Base-by-base conservation (phyloP, 2,113 vertebrate species). In the Meles meles region DNA sequence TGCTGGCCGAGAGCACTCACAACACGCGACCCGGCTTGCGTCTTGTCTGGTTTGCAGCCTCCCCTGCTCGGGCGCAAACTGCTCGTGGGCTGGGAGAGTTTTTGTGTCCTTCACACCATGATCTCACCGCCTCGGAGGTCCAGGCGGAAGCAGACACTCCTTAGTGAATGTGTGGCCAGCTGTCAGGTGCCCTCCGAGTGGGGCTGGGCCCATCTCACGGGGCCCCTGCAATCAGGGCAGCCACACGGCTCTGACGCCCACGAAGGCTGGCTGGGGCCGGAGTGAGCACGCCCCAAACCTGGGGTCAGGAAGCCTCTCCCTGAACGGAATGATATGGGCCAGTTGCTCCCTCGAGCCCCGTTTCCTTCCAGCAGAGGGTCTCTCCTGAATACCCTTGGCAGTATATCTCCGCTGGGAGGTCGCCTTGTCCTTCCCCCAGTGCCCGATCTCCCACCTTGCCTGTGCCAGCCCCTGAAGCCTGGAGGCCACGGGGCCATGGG, bases 1-100 rank as follows among this genome's bases (percentile, higher is more conserved):
- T 44, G 31, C 88, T 13, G 6, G 44, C 29, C 2, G 27, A 13
- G 23, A 7, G 74, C 67, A 17, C 74, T 34, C 29, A 34, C 31
- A 9, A 17, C 59, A 29, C 0, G 1, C 52, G 1, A 1, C 71
- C 0, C 3, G 6, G 52, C 6, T 3, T 21, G 29, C 0, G 6
- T 7, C 1, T 25, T 27, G 6, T 17, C 42, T 31, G 5, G 13
- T 15, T 29, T 27, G 23, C 42, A 2, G 29, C 44, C 72, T 18
- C 17, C 79, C 91, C 83, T 3, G 0, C 52, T 39, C 61, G 9
- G 63, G 80, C 14, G 55, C 10, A 11, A 55, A 31, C 8, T 7
- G 27, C 72, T 4, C 1, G 6, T 29, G 80, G 52, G 88, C 49
- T 29, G 91, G 42, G 20, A 5, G 5, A 6, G 23, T 42, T 8